Conservation (phyloP, 2,113 vertebrate species). For the Puffinus mauretanicus region DNA sequence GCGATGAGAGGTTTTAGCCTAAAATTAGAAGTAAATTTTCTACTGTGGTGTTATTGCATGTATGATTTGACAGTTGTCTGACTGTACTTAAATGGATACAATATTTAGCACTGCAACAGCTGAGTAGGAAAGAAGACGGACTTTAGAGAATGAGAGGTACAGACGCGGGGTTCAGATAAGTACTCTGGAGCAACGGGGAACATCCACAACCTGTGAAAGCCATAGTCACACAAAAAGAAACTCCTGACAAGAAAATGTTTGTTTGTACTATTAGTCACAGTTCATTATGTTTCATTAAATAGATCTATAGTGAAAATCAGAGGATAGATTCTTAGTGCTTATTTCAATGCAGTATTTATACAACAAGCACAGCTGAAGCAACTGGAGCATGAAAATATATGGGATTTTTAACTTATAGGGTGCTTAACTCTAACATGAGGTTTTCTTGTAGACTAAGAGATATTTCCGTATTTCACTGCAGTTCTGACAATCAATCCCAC, state of each 20-base stretch:
- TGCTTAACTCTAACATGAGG: not conserved
- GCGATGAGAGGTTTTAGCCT: not conserved
- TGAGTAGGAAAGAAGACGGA: not conserved
- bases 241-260: not conserved
- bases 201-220: not conserved
- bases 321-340: not conserved
- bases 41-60: not conserved
- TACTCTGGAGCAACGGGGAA: not conserved
- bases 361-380: not conserved
- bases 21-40: not conserved
- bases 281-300: not conserved
- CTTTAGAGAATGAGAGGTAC: not conserved
- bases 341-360: not conserved
- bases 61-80: not conserved
- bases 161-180: fast-evolving
- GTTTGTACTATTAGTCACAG: not conserved
- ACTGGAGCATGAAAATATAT: not conserved
- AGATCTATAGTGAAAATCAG: not conserved
- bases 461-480: not conserved
- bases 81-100: not conserved
- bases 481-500: conserved; percentile 3
- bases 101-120: not conserved
- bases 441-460: not conserved
- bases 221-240: not conserved
- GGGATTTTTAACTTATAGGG: not conserved